These are phyloP conservation scores for Drosophila repleta DNA, from an alignment of 1,140 invertebrate species.

Conservation along the genomic window DNA sequence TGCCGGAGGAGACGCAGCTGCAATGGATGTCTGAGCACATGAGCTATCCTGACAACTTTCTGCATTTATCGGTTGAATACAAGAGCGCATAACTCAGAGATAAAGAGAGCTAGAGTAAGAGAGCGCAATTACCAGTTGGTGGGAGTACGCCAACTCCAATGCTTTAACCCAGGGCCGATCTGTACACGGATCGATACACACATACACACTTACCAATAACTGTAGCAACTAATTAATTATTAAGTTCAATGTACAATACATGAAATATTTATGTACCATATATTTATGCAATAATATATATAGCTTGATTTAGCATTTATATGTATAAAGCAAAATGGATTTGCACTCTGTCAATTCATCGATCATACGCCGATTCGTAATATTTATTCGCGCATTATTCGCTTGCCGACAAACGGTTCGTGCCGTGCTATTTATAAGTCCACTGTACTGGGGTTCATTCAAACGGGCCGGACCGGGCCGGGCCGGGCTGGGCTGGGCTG, in stretches of 20 bases:
- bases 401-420: conserved; percentile 25
- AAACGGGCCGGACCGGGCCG: no score
- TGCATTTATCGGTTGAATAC: conserved; percentile 90
- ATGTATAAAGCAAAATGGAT: conserved; percentile 31
- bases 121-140: background rate
- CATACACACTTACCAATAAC: conserved; percentile 12
- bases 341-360: conserved; percentile 35
- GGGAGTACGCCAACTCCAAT: conserved; percentile 9
- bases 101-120: no score
- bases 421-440: conserved; percentile 43
- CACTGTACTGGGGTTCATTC: background rate
- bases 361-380: conserved; percentile 32
- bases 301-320: conserved; percentile 4
- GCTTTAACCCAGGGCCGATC: conserved; percentile 12
- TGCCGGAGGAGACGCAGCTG: conserved; percentile 95
- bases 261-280: conserved; percentile 28
- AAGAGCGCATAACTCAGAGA: conserved; percentile 36
- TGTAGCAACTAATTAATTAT: conserved; percentile 9
- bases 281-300: conserved; percentile 47
- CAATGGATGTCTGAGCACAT: conserved; percentile 99
- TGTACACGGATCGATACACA: conserved; percentile 18
- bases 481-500: no score
- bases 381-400: conserved; percentile 43
- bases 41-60: conserved; percentile 99
- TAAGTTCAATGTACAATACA: conserved; percentile 41